Percentiles rank a stretch among this genome's conserved stretches.
Conservation (phyloP, 2,888 invertebrate species). For the Dioctria linearis region DNA sequence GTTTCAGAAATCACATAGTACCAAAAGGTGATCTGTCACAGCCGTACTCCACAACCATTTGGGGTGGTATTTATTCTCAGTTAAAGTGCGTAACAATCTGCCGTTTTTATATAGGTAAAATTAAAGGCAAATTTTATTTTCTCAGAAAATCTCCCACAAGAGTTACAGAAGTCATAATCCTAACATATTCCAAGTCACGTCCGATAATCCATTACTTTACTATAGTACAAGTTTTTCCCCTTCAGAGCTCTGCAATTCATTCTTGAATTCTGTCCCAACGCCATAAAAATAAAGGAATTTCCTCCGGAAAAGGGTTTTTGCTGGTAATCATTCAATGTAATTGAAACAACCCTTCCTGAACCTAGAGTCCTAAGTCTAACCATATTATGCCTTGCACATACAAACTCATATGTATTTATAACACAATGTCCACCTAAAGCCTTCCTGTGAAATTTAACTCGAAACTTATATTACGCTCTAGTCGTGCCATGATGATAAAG, state of each 20-base stretch:
- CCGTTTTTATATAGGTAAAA: too few relatives aligned
- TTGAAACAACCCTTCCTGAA: conserved; percentile 25
- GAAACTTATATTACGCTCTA: conserved; percentile 13
- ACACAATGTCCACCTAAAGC: background rate
- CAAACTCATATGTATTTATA: too few relatives aligned
- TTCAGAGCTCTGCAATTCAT: conserved; percentile 14
- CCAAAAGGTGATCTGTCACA: too few relatives aligned
- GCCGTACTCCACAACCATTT: too few relatives aligned
- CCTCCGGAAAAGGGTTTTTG: conserved; percentile 22
- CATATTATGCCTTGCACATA: background rate
- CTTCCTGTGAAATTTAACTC: conserved; percentile 18
- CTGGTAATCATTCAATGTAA: conserved; percentile 47
- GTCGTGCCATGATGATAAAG: conserved; percentile 24
- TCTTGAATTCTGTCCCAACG: conserved; percentile 7
- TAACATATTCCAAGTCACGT: conserved; percentile 31
- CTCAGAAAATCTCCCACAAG: too few relatives aligned
- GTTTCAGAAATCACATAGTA: too few relatives aligned
- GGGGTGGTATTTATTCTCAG: too few relatives aligned
- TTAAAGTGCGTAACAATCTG: too few relatives aligned
- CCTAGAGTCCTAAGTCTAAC: background rate
- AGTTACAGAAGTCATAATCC: too few relatives aligned
- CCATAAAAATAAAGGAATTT: conserved; percentile 42
- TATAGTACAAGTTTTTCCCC: conserved; percentile 18
- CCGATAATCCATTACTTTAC: conserved; percentile 4
- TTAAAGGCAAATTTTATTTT: too few relatives aligned